phyloP scores from a whole-genome alignment of 37 sponge, comb jelly and placozoan genomes.

The Haliclona indistincta region DNA sequence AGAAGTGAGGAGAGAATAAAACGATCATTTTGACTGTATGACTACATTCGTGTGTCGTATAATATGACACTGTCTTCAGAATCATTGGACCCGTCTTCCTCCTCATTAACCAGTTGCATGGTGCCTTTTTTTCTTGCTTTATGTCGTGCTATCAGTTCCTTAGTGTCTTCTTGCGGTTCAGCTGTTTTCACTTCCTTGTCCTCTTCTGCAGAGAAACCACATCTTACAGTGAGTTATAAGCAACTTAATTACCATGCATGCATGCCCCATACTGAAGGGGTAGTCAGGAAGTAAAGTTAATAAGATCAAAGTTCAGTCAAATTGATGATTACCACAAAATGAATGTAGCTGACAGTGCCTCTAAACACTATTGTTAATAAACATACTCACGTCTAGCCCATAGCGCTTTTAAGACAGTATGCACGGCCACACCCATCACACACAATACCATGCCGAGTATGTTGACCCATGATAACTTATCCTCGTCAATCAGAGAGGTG shows the following conservation, averaged over 20 bases:
- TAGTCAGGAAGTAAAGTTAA: no score
- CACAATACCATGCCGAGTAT: constrained; percentile 88
- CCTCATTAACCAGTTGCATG: neutral
- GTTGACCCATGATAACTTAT: constrained; percentile 67
- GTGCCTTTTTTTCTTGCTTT: no score
- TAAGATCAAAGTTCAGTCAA: no score
- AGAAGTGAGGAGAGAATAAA: no score
- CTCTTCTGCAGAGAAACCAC: neutral
- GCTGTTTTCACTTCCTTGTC: neutral
- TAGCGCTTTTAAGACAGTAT: constrained; percentile 68
- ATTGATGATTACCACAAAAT: no score
- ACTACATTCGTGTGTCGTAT: neutral
- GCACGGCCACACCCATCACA: constrained; percentile 79
- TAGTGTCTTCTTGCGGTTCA: neutral
- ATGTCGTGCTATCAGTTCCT: constrained; percentile 13
- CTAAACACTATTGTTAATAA: no score
- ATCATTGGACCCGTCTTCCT: neutral
- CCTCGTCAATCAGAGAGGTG: constrained; percentile 72
- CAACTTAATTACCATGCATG: neutral
- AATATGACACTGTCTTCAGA: neutral
- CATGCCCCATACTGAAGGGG: no score
- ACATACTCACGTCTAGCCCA: constrained; percentile 35
- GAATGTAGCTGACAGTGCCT: no score
- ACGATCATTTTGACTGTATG: no score
- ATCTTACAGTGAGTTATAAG: neutral